Evolutionary conservation across 2,888 invertebrate genomes (phyloP).

Genomic region (Phaedon cochleariae): DNA sequence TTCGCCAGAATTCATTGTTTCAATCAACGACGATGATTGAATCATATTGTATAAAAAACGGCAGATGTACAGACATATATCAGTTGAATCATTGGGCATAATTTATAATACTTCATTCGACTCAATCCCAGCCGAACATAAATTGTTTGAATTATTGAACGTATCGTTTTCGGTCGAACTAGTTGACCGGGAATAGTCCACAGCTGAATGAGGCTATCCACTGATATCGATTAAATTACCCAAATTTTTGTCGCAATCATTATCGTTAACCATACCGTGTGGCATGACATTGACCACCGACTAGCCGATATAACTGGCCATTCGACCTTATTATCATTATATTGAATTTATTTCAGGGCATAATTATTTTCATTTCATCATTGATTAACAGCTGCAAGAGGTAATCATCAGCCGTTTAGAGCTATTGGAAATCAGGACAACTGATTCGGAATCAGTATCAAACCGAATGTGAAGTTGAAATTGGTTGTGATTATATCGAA

Average conservation of each 20-base stretch:
- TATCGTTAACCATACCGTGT: not conserved
- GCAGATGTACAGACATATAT: no score
- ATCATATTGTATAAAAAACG: no score
- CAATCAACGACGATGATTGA: no score
- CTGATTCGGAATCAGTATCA: no score
- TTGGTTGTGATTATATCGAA: no score
- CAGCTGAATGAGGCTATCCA: not conserved
- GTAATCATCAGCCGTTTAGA: no score
- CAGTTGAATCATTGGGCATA: not conserved
- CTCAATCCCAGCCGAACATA: not conserved
- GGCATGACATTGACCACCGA: not conserved
- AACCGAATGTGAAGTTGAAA: no score
- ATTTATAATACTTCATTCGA: not conserved
- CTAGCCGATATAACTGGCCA: not conserved
- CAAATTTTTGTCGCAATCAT: not conserved
- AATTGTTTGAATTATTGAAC: not conserved
- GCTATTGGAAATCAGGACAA: no score
- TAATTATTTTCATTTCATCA: no score
- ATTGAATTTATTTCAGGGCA: no score
- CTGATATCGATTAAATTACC: not conserved
- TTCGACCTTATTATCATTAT: not conserved
- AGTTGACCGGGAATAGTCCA: not conserved
- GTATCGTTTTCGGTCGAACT: not conserved
- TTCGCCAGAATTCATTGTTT: no score
- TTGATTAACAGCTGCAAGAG: no score